Evolutionary conservation across 2,113 vertebrate species (phyloP), one percentile per base, ranked within the genome.

Genomic region (Mungos mungo): DNA sequence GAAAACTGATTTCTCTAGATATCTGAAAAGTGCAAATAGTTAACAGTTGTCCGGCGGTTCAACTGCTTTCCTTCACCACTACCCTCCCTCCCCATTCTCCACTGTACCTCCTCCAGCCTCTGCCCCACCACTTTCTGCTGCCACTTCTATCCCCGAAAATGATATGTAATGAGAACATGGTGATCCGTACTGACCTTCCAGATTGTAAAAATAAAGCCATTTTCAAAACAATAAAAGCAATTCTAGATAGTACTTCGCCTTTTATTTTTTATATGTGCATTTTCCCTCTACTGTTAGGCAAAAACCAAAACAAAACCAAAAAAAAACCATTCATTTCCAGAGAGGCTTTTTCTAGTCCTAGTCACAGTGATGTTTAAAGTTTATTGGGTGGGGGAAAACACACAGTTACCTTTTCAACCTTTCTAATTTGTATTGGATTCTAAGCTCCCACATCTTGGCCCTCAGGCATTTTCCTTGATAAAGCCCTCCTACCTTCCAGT

Each of bases 391-490:
- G 65, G 60, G 65, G 90, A 88, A 88, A 77, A 93, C 66, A 95
- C 41, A 85, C 79, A 88, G 83, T 95, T 96, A 91, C 91, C 91
- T 97, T 95, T 88, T 60, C 95, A 98, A 93, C 63, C 97, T 97
- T 95, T 95, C 90, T 95, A 95, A 97, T 98, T 96, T 96, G 79
- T 97, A 90, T 90, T 97, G 97, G 93, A 97, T 96, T 97, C 97
- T 96, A 97, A 97, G 96, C 94, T 96, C 86, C 86, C 65, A 97
- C 91, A 95, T 98, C 95, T 97, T 92, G 87, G 95, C 86, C 92
- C 95, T 95, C 1, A 0, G 96, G 96, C 95, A 93, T 97, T 97
- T 97, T 88, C 91, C 92, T 98, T 95, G 91, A 97, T 93, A 98
- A 97, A 98, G 97, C 94, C 96, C 96, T 97, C 97, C 94, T 96